phyloP scores from a whole-genome alignment of 2,797 vertebrate species.

The Tamandua tetradactyla region DNA sequence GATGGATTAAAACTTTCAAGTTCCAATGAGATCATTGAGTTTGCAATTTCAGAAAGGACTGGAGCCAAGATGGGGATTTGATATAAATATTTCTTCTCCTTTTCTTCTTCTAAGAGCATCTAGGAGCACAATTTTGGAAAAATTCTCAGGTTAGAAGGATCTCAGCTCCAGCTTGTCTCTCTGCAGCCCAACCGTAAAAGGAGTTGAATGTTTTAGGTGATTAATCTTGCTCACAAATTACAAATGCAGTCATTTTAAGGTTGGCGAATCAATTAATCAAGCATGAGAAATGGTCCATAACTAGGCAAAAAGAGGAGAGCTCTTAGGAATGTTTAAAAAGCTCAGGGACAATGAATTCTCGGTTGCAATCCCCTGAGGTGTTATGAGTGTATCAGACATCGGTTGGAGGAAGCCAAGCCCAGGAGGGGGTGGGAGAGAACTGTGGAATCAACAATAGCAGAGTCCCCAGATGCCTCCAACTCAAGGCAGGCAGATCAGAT shows the following conservation, averaged over 20 bases:
- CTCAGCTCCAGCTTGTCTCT: background rate
- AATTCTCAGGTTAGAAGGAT: background rate
- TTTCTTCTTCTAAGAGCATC: background rate
- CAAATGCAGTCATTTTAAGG: slow-evolving; percentile 1
- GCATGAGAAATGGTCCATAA: background rate
- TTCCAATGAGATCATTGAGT: background rate
- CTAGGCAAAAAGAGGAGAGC: background rate
- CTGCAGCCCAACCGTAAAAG: background rate
- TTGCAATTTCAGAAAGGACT: background rate
- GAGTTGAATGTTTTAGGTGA: background rate
- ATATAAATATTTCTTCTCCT: background rate
- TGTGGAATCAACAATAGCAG: slow-evolving; percentile 12
- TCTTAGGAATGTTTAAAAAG: background rate
- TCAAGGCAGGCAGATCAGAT: slow-evolving; percentile 56
- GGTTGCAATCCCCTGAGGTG: background rate
- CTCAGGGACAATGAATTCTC: slow-evolving; percentile 10
- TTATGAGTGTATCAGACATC: slow-evolving; percentile 13
- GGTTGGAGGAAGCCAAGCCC: background rate
- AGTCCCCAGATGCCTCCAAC: slow-evolving; percentile 22
- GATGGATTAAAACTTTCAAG: background rate
- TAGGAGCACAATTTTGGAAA: background rate
- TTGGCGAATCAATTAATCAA: slow-evolving; percentile 19
- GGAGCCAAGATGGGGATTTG: background rate
- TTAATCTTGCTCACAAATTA: background rate
- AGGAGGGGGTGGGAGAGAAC: background rate